Conservation (phyloP, 2,113 vertebrate genomes). For the Peucedramus taeniatus region DNA sequence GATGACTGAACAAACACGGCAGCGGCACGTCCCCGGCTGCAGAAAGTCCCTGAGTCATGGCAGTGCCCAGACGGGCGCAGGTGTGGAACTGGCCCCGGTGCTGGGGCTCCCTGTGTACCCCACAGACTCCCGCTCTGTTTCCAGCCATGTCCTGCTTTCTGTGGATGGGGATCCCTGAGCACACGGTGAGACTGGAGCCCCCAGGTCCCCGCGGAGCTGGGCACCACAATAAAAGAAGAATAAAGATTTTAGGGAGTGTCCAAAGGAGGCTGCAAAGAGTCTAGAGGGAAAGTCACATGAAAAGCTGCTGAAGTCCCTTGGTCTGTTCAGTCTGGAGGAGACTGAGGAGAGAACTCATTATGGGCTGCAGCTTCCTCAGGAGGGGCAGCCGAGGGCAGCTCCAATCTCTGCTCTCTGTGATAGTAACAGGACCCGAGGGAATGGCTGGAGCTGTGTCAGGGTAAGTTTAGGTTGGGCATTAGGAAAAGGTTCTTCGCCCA, state of each 20-base stretch:
- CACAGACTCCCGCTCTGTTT: rapidly evolving
- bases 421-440: background rate
- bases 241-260: background rate
- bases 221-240: background rate
- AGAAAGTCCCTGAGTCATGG: background rate
- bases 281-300: background rate
- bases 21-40: background rate
- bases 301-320: background rate
- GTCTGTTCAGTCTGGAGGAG: background rate
- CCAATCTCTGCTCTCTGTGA: background rate
- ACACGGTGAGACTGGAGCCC: background rate
- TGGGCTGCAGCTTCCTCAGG: background rate
- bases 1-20: background rate
- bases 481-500: background rate
- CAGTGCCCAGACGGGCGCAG: background rate
- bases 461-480: background rate
- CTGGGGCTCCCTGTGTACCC: background rate
- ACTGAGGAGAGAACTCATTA: background rate
- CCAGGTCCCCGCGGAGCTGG: background rate
- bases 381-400: background rate
- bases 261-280: background rate
- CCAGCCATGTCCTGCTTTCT: rapidly evolving
- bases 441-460: background rate
- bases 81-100: rapidly evolving
- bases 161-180: rapidly evolving